Conservation (phyloP, 2,888 invertebrate genomes). For the Amorpha juglandis region DNA sequence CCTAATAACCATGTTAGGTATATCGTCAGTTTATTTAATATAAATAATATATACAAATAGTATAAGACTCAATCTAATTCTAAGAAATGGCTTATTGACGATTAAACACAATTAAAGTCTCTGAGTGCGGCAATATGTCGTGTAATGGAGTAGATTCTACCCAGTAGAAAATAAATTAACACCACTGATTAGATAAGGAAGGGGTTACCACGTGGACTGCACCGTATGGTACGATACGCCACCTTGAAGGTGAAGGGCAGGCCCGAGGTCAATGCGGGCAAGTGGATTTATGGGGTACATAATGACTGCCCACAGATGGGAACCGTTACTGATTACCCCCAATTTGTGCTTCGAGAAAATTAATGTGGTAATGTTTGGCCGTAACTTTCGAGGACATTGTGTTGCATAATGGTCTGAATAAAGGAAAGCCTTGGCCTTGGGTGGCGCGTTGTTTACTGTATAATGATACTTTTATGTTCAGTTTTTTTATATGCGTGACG, state of each 20-base stretch:
- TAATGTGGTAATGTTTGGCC: not conserved
- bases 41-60: no score
- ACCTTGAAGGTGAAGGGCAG: slow-evolving; percentile 8
- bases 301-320: slow-evolving; percentile 23
- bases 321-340: slow-evolving; percentile 10
- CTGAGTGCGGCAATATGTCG: not conserved
- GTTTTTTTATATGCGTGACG: not conserved
- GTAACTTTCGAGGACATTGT: not conserved
- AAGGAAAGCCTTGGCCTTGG: not conserved
- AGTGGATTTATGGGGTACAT: slow-evolving; percentile 20
- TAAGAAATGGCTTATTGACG: no score
- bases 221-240: slow-evolving; percentile 17
- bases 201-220: slow-evolving; percentile 21
- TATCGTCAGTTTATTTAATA: no score
- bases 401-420: not conserved
- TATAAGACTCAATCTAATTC: no score
- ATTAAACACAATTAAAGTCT: no score
- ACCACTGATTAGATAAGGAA: slow-evolving; percentile 13
- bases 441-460: not conserved
- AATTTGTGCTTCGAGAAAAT: slow-evolving; percentile 14
- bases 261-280: slow-evolving; percentile 24
- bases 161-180: slow-evolving; percentile 4
- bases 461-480: not conserved
- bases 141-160: not conserved
- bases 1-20: no score